Percentiles rank a stretch among this genome's conserved stretches.
phyloP scores from a whole-genome alignment of 2,797 vertebrate species.

The Falco concolor region DNA sequence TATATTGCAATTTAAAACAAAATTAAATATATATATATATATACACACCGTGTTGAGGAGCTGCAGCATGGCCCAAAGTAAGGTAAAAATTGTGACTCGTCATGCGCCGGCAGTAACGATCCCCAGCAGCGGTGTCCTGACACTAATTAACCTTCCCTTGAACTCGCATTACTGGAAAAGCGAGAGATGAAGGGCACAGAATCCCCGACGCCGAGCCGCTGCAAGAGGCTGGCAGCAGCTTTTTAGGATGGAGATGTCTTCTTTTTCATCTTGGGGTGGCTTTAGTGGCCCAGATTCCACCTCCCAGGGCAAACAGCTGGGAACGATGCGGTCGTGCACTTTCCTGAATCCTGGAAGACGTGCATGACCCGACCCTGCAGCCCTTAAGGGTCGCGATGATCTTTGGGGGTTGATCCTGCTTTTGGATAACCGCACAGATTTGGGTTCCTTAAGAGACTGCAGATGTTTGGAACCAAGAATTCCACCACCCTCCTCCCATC shows the following conservation, averaged over 20 bases:
- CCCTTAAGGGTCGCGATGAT: not conserved
- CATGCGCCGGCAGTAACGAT: not conserved
- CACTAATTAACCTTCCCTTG: not conserved
- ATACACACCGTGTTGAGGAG: not conserved
- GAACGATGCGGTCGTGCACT: not conserved
- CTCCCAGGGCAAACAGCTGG: not conserved
- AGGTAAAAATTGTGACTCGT: not conserved
- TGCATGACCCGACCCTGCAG: not conserved
- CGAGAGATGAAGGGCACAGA: not conserved
- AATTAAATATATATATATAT: not conserved
- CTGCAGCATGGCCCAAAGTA: not conserved
- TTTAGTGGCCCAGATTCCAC: not conserved
- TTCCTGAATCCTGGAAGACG: too few species aligned
- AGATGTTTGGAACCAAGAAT: not conserved
- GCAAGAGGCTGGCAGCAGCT: not conserved
- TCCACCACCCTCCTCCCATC: not conserved
- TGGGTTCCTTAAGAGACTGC: not conserved
- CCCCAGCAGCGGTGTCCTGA: not conserved
- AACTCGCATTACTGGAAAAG: not conserved
- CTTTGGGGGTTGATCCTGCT: not conserved
- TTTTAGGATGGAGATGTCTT: not conserved
- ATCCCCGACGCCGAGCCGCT: accelerated
- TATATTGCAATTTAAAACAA: too few species aligned
- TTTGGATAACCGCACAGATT: not conserved
- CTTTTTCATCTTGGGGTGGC: not conserved